Evolutionary conservation across 2,113 vertebrate species (phyloP), one percentile per base, ranked within the genome.

Genomic region (Toxostoma redivivum): DNA sequence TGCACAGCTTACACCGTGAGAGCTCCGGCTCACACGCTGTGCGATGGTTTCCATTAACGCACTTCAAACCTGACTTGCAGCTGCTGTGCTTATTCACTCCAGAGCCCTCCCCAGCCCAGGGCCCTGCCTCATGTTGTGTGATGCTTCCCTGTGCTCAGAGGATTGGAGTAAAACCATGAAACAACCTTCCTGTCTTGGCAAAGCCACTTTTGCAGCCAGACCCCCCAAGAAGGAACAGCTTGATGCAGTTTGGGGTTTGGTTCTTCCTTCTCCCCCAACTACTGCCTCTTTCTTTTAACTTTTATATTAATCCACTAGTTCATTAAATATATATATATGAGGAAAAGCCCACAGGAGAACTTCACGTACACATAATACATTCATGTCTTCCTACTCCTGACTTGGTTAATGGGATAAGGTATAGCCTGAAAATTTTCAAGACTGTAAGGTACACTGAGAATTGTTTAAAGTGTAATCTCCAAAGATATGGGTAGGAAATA

Each of bases 51-150:
- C 80, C 78, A 80, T 80, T 85, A 92, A 77, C 19, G 54, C 84
- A 40, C 92, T 93, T 85, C 92, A 54, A 77, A 92, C 84, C 85
- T 69, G 86, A 61, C 89, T 58, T 42, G 81, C 78, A 91, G 84
- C 90, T 95, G 94, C 92, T 95, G 77, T 90, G 71, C 92, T 90
- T 90, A 53, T 88, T 94, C 79, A 62, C 66, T 35, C 45, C 25
- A 50, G 54, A 91, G 93, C 86, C 35, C 47, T 50, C 42, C 62
- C 58, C 0, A 0, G 21, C 0, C 70, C 87, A 67, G 70, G 62
- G 92, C 84, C 45, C 66, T 47, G 70, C 78, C 83, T 47, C 89
- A 42, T 10, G 0, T 16, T 8, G 54, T 27, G 30, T 38, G 73
- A n/a, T 61, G 62, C 80, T 84, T 62, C 76, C 81, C 69, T 12